Percentiles rank a stretch among this genome's conserved stretches.
Evolutionary conservation across 2,888 invertebrate genomes (phyloP).

Genomic region (Leucozona laternaria): DNA sequence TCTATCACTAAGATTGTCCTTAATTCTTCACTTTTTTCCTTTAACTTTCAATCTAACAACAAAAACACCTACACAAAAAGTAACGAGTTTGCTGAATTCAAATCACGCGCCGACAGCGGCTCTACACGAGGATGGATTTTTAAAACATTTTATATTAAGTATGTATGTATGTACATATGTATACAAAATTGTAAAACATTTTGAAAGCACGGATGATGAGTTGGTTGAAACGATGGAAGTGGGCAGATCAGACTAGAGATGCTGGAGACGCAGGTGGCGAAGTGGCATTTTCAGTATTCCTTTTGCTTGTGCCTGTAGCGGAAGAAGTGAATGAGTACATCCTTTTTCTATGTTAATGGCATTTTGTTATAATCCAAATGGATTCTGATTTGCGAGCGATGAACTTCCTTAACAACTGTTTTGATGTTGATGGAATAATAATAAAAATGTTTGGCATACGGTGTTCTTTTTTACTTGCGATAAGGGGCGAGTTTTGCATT

Average conservation of each 20-base stretch:
- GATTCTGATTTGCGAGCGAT: constrained; percentile 61
- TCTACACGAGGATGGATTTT: constrained; percentile 22
- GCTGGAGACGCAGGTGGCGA: constrained; percentile 20
- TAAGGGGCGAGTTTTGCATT: neutral
- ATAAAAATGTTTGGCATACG: constrained; percentile 11
- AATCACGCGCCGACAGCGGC: constrained; percentile 53
- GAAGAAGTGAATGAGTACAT: constrained; percentile 51
- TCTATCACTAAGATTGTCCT: neutral
- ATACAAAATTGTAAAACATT: constrained; percentile 64
- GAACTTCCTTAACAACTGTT: constrained; percentile 63
- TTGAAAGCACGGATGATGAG: constrained; percentile 22
- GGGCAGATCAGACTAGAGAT: constrained; percentile 8
- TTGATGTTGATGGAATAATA: constrained; percentile 46
- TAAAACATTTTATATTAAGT: constrained; percentile 61
- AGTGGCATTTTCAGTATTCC: neutral
- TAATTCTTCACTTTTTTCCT: neutral
- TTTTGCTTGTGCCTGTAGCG: constrained; percentile 40
- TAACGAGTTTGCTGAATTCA: constrained; percentile 57
- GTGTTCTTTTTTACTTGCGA: neutral
- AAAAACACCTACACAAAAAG: neutral
- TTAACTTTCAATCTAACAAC: neutral
- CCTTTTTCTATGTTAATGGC: constrained; percentile 63
- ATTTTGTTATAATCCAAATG: constrained; percentile 70
- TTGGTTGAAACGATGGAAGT: neutral
- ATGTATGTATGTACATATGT: neutral